Evolutionary conservation across 1,140 invertebrate genomes (phyloP).

Genomic region (Choristoneura fumiferana): DNA sequence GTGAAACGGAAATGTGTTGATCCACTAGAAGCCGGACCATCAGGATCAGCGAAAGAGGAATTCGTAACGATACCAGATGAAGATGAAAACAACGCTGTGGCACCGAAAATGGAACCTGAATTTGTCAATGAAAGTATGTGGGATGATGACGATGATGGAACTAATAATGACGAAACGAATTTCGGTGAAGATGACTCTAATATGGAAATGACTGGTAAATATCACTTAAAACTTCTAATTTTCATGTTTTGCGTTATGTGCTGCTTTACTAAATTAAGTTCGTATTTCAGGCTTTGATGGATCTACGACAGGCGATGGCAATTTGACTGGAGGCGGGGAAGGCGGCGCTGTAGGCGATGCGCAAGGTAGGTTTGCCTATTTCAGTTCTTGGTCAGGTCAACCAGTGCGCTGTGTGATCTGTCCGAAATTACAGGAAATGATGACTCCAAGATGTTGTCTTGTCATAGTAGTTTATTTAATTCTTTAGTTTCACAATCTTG

Average conservation of each 20-base stretch:
- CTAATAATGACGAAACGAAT: constrained; percentile 77
- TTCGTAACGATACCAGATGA: constrained; percentile 78
- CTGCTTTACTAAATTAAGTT: constrained; percentile 15
- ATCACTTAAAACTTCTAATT: constrained; percentile 12
- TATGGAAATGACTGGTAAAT: constrained; percentile 78
- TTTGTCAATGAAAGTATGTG: constrained; percentile 77
- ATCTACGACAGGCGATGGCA: constrained; percentile 73
- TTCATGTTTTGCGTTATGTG: background rate
- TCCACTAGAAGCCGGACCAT: constrained; percentile 76
- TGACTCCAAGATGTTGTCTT: constrained; percentile 21
- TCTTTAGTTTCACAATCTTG: too few species aligned
- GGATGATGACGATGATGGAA: constrained; percentile 77
- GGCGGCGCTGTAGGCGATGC: constrained; percentile 77
- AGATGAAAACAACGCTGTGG: constrained; percentile 75
- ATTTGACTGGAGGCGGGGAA: constrained; percentile 72
- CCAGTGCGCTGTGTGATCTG: constrained; percentile 29
- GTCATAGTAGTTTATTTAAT: too few species aligned
- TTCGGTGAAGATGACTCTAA: constrained; percentile 78
- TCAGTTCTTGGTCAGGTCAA: constrained; percentile 31
- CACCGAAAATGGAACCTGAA: constrained; percentile 79
- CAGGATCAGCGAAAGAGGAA: constrained; percentile 74
- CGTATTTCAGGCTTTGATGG: constrained; percentile 71
- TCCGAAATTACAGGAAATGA: constrained; percentile 30
- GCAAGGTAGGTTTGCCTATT: constrained; percentile 75
- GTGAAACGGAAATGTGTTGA: constrained; percentile 78